These are phyloP conservation scores for Ciconia maguari DNA, from an alignment of 2,113 vertebrate genomes.

Conservation along the genomic window DNA sequence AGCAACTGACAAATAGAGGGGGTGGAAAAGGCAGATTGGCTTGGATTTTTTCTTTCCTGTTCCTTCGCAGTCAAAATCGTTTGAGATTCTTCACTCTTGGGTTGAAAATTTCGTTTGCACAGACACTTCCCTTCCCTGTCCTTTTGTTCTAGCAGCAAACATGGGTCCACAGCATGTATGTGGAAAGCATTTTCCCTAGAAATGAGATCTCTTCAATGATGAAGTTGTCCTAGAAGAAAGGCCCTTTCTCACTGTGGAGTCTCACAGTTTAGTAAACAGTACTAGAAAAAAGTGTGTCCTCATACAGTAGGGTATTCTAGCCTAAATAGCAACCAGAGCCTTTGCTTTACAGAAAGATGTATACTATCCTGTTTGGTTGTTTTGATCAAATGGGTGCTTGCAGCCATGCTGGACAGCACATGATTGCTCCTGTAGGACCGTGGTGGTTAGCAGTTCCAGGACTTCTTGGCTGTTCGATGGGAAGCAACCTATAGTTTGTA, in stretches of 20 bases:
- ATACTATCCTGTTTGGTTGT: not conserved
- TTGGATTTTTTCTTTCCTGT: slow-evolving; percentile 55
- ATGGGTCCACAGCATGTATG: not conserved
- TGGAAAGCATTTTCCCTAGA: slow-evolving; percentile 11
- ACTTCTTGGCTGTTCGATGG: not conserved
- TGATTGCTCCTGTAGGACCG: not conserved
- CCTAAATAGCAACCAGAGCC: not conserved
- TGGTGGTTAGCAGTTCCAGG: not conserved
- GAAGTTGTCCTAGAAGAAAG: not conserved
- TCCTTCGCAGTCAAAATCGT: slow-evolving; percentile 36
- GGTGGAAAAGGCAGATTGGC: slow-evolving; percentile 32
- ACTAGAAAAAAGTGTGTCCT: not conserved
- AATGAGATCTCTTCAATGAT: not conserved
- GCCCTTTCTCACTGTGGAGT: not conserved
- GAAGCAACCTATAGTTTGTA: not conserved
- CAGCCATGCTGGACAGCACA: not conserved
- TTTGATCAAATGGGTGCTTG: not conserved
- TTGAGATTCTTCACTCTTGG: slow-evolving; percentile 20
- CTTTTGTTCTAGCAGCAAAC: slow-evolving; percentile 48
- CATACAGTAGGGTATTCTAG: not conserved
- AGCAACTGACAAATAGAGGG: slow-evolving; percentile 37
- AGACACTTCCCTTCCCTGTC: slow-evolving; percentile 24
- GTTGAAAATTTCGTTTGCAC: slow-evolving; percentile 47
- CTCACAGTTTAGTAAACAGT: not conserved
- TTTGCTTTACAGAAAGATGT: not conserved